These are phyloP conservation scores for Capitulum mitella DNA, from an alignment of 2,888 invertebrate species.

Conservation along the genomic window DNA sequence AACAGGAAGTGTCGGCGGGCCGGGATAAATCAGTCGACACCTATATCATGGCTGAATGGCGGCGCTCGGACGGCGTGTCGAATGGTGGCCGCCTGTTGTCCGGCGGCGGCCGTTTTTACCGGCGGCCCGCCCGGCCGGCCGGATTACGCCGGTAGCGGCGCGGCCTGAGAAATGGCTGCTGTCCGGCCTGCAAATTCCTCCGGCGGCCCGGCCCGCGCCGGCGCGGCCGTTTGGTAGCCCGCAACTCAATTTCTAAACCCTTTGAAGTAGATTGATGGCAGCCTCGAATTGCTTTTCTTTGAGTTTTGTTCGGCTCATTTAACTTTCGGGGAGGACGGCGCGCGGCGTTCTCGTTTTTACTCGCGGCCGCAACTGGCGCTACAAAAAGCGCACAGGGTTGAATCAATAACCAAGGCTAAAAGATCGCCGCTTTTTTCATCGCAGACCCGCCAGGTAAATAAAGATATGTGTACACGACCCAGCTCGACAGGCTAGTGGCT, in stretches of 20 bases:
- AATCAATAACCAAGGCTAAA: background rate
- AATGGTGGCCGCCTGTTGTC: background rate
- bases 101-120: constrained; percentile 4
- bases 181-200: background rate
- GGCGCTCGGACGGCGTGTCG: background rate
- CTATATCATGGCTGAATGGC: background rate
- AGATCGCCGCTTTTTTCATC: background rate
- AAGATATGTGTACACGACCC: too few species aligned
- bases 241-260: constrained; percentile 23
- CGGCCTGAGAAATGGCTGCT: constrained; percentile 4
- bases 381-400: background rate
- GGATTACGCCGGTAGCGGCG: background rate
- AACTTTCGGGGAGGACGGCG: background rate
- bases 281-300: constrained; percentile 22
- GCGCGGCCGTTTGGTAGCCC: background rate
- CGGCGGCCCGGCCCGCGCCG: background rate
- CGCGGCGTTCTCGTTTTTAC: background rate
- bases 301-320: constrained; percentile 15
- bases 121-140: background rate
- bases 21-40: background rate
- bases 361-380: background rate
- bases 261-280: constrained; percentile 20
- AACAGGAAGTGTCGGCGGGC: constrained; percentile 11
- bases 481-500: too few species aligned
- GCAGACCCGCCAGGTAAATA: background rate